Conservation (phyloP, 2,797 vertebrate genomes). For the Orientallactaga sibirica region DNA sequence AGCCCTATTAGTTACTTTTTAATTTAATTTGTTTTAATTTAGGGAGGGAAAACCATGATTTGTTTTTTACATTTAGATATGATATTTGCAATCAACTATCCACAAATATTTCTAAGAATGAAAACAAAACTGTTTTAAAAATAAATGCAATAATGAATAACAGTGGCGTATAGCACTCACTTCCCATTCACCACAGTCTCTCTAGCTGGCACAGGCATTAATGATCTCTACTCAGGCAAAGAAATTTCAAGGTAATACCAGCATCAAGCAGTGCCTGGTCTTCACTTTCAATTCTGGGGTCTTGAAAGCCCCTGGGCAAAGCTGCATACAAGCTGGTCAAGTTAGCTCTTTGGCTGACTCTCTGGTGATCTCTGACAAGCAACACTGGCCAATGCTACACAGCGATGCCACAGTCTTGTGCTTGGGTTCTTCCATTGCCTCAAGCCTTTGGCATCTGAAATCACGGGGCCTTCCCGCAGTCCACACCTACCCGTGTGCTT, state of each 20-base stretch:
- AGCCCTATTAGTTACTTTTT: background rate
- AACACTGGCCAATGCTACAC: background rate
- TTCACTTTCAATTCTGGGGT: background rate
- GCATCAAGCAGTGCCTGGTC: too few relatives aligned
- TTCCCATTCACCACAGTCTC: background rate
- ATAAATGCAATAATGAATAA: too few relatives aligned
- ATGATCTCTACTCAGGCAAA: background rate
- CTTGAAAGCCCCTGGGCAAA: background rate
- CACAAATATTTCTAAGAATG: background rate
- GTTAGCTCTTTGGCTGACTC: background rate
- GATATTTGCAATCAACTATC: background rate
- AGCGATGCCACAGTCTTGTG: background rate
- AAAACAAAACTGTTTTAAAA: background rate
- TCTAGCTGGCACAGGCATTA: background rate
- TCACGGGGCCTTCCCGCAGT: background rate
- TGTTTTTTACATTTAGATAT: conserved; percentile 15
- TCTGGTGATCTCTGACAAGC: background rate
- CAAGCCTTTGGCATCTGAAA: background rate
- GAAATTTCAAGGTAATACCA: background rate
- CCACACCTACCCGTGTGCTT: background rate
- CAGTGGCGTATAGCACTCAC: too few relatives aligned
- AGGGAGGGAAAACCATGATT: background rate
- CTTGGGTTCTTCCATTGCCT: background rate
- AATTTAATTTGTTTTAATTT: background rate
- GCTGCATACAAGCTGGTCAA: background rate